Conservation (phyloP, 2,113 vertebrate species). For the Hyperopisus bebe region DNA sequence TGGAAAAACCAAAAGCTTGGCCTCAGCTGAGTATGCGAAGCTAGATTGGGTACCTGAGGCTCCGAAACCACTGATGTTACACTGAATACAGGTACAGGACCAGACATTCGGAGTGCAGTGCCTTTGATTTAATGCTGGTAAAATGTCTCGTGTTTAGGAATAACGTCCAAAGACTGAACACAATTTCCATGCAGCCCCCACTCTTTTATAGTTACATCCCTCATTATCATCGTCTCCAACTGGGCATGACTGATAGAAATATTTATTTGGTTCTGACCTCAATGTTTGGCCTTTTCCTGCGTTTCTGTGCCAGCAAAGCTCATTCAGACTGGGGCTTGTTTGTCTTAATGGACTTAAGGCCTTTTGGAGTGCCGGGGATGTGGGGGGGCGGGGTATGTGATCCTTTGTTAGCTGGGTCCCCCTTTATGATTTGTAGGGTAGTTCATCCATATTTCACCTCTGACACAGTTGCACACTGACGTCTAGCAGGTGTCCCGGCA, state of each 20-base stretch:
- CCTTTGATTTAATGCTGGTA: background rate
- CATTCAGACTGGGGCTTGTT: background rate
- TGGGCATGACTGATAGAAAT: background rate
- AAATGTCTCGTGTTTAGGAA: background rate
- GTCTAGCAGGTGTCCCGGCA: background rate
- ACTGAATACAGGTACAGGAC: background rate
- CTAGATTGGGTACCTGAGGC: background rate
- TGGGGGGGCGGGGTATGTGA: background rate
- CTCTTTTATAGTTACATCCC: too few species aligned
- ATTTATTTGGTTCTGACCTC: background rate
- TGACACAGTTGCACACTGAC: background rate
- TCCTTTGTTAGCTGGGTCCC: background rate
- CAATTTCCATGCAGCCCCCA: background rate
- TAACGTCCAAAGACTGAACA: background rate
- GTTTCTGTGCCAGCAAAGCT: background rate
- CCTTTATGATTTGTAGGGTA: background rate
- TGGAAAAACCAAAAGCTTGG: background rate
- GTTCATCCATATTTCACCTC: background rate
- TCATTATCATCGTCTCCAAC: background rate
- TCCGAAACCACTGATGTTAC: background rate
- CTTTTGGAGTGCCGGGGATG: background rate
- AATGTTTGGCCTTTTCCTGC: background rate
- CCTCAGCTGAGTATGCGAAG: background rate
- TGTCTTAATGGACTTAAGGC: background rate
- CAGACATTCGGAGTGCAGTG: background rate